Evolutionary conservation across 2,797 vertebrate species (phyloP).

Genomic region (Darevskia nairensis): DNA sequence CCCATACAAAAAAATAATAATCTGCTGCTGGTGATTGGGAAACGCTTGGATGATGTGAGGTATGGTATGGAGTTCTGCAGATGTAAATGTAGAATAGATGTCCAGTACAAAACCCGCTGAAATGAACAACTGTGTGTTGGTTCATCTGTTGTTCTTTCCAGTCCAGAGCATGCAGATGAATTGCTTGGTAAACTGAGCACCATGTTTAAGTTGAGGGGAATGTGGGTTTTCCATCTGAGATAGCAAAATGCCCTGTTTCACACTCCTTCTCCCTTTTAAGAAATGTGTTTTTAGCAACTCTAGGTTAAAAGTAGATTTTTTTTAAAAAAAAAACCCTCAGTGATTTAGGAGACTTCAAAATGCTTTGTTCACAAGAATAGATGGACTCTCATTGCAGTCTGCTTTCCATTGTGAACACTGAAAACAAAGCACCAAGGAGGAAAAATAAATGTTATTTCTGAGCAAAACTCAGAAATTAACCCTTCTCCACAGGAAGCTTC

Average conservation of each 20-base stretch:
- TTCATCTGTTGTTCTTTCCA: not conserved
- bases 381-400: rapidly evolving
- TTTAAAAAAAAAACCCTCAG: not conserved
- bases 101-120: not conserved
- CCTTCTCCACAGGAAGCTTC: not conserved
- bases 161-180: not conserved
- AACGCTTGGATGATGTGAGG: too few species aligned
- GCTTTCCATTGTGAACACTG: not conserved
- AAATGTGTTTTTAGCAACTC: conserved; percentile 52
- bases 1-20: not conserved
- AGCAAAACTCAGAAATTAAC: not conserved
- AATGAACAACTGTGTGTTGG: not conserved
- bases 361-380: conserved; percentile 1
- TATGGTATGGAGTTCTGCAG: too few species aligned
- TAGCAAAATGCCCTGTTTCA: too few species aligned
- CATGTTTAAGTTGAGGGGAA: too few species aligned
- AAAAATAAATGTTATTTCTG: not conserved
- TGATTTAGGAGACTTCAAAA: conserved; percentile 37
- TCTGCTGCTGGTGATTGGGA: too few species aligned
- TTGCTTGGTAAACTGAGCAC: too few species aligned
- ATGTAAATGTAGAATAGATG: not conserved
- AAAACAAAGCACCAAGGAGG: conserved; percentile 21
- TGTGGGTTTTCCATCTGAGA: not conserved
- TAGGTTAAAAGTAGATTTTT: not conserved
- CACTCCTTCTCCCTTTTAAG: conserved; percentile 36